Evolutionary conservation across 1,140 invertebrate genomes (phyloP), one percentile per base, ranked within the genome.

Genomic region (Ceratina australensis): DNA sequence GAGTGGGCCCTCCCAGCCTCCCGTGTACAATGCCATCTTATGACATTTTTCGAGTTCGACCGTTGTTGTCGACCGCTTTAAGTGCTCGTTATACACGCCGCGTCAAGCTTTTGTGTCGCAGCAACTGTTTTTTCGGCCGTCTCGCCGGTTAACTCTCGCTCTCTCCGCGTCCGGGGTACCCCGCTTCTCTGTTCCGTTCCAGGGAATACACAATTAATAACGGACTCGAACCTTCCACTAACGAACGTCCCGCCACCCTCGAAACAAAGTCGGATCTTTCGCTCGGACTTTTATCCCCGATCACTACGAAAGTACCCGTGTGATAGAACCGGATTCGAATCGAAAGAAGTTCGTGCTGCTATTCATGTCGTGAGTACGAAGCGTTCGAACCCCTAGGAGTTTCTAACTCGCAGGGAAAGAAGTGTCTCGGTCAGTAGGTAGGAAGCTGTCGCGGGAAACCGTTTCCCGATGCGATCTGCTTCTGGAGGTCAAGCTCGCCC

Each of bases 11-110:
- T 42, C 33, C 33, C 33, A 42, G 84, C 77, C 82, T 72, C 80
- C 63, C 56, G n/a, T n/a, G 79, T 79, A 90, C 89, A 89, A 90
- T 90, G 57, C 85, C 88, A 88, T 90, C 87, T 89, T 89, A 89
- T 89, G 89, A 90, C 88, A 90, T 90, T 91, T 80, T 90, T 88
- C 86, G 84, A 87, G 86, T 86, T 86, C 85, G 89, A 89, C 90
- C 88, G 89, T 89, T 82, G 82, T 68, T 52, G 71, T 57, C 33
- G 68, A 83, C 74, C 61, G 87, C 88, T 90, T 42, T 88, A 85
- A 90, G 89, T 90, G 89, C 89, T 90, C 87, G 90, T 90, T 90
- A 84, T 24, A 52, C 68, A 54, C 71, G 79, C 78, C 72, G 72
- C 71, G 81, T 68, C 72, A 52, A 73, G 63, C 83, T 83, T 80